Evolutionary conservation across 2,113 vertebrate species (phyloP).

Genomic region (Peromyscus leucopus): DNA sequence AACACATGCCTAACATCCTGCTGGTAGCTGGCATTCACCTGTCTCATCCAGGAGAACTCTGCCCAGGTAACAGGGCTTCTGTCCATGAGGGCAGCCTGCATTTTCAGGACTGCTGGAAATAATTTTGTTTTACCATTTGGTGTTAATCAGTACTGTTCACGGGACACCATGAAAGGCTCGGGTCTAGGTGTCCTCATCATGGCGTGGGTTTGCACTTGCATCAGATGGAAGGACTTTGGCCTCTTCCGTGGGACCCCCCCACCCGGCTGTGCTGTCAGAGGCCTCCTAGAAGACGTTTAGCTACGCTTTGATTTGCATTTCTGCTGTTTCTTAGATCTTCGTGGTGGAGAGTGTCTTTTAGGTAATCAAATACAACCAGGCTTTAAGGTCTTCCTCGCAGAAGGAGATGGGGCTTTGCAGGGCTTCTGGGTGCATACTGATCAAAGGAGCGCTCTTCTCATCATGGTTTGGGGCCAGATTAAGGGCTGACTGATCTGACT

Average conservation of each 20-base stretch:
- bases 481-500: background rate
- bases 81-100: background rate
- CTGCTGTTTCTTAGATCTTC: conserved; percentile 45
- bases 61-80: background rate
- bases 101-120: background rate
- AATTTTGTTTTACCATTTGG: conserved; percentile 22
- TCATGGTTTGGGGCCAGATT: background rate
- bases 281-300: background rate
- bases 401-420: conserved; percentile 3
- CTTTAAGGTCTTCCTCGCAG: conserved; percentile 28
- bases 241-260: background rate
- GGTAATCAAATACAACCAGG: conserved; percentile 14
- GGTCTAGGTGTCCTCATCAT: background rate
- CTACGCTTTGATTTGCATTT: conserved; percentile 41
- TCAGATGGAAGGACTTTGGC: background rate
- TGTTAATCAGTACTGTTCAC: background rate
- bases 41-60: conserved; percentile 46
- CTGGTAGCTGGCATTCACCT: background rate
- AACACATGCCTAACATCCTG: background rate
- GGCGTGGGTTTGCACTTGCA: background rate
- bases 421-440: background rate
- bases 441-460: conserved; percentile 12
- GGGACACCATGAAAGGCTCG: background rate
- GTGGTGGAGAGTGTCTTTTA: background rate
- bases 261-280: background rate